A percentile compares a stretch with the other conserved stretches of the same genome.
Evolutionary conservation across 2,797 vertebrate species (phyloP).

Genomic region (Diceros bicornis): DNA sequence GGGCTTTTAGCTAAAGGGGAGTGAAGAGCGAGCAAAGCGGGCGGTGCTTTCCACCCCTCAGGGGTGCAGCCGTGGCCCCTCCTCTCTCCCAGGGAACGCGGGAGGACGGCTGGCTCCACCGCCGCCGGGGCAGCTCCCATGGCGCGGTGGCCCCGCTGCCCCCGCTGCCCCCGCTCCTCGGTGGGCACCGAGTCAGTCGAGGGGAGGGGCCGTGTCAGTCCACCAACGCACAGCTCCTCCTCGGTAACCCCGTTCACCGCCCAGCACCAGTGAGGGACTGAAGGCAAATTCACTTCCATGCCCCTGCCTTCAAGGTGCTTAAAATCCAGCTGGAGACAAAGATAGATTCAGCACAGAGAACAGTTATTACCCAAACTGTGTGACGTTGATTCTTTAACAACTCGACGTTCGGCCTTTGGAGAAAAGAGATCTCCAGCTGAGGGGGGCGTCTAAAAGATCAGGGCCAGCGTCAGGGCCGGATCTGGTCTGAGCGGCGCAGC

Average conservation of each 20-base stretch:
- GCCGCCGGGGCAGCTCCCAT: too few species aligned
- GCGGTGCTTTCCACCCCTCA: fast-evolving
- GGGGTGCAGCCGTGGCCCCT: too few species aligned
- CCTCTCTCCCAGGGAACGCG: fast-evolving
- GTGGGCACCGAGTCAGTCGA: fast-evolving
- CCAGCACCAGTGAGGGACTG: not conserved
- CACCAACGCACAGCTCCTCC: fast-evolving
- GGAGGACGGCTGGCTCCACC: not conserved
- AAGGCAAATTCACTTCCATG: not conserved
- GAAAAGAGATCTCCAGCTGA: too few species aligned
- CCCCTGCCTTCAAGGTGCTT: not conserved
- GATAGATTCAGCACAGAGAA: not conserved
- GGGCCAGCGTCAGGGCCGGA: fast-evolving
- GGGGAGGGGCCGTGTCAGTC: fast-evolving
- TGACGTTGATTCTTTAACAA: not conserved
- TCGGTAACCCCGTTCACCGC: not conserved
- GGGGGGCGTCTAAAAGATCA: not conserved
- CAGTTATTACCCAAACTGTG: not conserved
- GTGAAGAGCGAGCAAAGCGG: fast-evolving
- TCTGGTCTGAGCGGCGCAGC: fast-evolving
- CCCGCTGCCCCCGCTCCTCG: not conserved
- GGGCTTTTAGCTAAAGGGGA: too few species aligned
- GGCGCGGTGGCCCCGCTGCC: not conserved
- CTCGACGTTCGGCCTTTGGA: not conserved
- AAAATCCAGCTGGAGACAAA: not conserved